These are phyloP conservation scores for Aphaenogaster floridana DNA, from an alignment of 1,140 invertebrate species.

Conservation along the genomic window DNA sequence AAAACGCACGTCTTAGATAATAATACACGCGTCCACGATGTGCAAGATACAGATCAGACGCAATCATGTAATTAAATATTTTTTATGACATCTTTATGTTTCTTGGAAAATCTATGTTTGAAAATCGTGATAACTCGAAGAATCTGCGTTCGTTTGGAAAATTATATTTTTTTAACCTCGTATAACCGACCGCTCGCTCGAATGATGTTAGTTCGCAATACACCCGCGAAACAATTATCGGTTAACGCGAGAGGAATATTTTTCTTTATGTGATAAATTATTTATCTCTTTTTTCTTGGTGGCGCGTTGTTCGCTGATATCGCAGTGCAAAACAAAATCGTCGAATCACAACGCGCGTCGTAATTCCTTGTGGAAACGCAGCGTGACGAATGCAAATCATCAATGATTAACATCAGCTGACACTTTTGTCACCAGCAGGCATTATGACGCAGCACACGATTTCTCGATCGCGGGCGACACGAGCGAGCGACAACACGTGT, in stretches of 20 bases:
- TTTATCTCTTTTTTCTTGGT: background rate
- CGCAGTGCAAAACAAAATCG: background rate
- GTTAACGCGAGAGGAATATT: background rate
- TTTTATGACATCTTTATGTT: background rate
- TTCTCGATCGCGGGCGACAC: conserved; percentile 26
- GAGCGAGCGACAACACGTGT: conserved; percentile 30
- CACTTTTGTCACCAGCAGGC: conserved; percentile 27
- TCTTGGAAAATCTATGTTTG: background rate
- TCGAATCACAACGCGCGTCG: background rate
- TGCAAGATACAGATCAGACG: background rate
- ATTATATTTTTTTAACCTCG: background rate
- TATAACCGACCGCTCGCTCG: background rate
- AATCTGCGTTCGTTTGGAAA: background rate
- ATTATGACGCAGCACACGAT: conserved; percentile 49
- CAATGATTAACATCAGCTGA: conserved; percentile 64
- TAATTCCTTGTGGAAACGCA: conserved; percentile 46
- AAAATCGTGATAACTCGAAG: background rate
- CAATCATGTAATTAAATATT: conserved; percentile 6
- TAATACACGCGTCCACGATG: background rate
- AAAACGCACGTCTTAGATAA: conserved; percentile 1
- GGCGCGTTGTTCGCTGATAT: background rate
- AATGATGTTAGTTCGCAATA: background rate
- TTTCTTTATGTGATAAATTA: background rate
- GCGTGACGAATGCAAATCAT: conserved; percentile 56
- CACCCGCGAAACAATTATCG: background rate